Percentiles rank a stretch among this genome's conserved stretches.
Evolutionary conservation across 2,888 invertebrate genomes (phyloP).

Genomic region (Tetranychus truncatus): DNA sequence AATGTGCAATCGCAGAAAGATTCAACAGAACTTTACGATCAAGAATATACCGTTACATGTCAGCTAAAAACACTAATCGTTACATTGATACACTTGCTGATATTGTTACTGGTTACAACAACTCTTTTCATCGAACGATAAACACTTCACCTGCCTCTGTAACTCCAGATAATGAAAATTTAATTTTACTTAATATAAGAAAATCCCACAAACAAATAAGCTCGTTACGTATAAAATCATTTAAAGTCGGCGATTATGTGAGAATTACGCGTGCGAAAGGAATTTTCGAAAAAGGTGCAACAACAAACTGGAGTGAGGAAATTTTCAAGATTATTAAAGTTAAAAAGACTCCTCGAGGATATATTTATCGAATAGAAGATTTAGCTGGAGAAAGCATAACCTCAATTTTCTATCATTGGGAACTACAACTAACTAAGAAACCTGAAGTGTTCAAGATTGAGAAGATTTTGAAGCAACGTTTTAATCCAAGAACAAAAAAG

Average conservation of each 20-base stretch:
- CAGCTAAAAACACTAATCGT: constrained; percentile 23
- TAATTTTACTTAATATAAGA: not conserved
- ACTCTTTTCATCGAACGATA: not conserved
- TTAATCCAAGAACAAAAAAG: not conserved
- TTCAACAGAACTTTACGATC: constrained; percentile 28
- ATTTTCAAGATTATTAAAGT: constrained; percentile 2
- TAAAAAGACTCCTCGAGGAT: not conserved
- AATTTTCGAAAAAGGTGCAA: constrained; percentile 1
- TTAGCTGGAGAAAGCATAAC: not conserved
- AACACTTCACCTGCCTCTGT: not conserved
- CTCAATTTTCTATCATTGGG: constrained; percentile 2
- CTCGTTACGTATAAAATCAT: no score
- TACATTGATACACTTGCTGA: not conserved
- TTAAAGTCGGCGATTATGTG: not conserved
- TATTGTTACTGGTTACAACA: not conserved
- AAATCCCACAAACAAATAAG: no score
- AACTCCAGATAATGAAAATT: not conserved
- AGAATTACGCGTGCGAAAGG: not conserved
- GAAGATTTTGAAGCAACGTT: not conserved
- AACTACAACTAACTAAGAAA: not conserved
- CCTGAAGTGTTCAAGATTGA: not conserved
- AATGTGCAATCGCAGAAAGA: constrained; percentile 29
- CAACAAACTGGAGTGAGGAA: not conserved
- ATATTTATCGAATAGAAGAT: not conserved
- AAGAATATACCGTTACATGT: constrained; percentile 28